These are phyloP conservation scores for Anorthoa munda DNA, from an alignment of 2,888 invertebrate species.

Conservation along the genomic window DNA sequence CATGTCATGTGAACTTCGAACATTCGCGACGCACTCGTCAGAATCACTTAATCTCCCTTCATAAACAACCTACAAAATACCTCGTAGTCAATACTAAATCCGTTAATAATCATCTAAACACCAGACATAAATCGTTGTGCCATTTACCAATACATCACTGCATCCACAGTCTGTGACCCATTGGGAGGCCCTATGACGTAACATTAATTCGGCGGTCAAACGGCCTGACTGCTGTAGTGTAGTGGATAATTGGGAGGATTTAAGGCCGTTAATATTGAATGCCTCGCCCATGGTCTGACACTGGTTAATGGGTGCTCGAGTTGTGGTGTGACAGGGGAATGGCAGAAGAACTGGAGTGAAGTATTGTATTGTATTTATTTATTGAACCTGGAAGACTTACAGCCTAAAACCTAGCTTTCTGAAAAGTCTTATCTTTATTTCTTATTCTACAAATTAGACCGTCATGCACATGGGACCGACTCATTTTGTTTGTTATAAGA, in stretches of 20 bases:
- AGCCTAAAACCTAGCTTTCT: no score
- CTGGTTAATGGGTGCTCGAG: conserved; percentile 51
- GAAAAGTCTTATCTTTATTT: no score
- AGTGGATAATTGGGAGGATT: conserved; percentile 64
- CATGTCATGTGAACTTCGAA: no score
- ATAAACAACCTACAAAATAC: no score
- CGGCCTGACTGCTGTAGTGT: conserved; percentile 48
- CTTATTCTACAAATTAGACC: no score
- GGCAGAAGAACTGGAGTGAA: conserved; percentile 21
- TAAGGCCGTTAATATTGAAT: conserved; percentile 66
- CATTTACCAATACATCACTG: conserved; percentile 25
- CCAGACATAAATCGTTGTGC: not conserved
- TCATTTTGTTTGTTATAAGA: no score
- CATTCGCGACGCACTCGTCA: no score
- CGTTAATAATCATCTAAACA: not conserved
- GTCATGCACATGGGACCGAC: no score
- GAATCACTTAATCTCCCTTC: not conserved
- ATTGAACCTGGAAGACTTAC: no score
- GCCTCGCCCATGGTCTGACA: conserved; percentile 48
- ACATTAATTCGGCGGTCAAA: conserved; percentile 61
- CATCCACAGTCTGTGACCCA: conserved; percentile 21
- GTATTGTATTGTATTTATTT: no score
- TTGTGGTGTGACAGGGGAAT: not conserved
- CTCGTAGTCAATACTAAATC: not conserved
- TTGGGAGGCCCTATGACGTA: conserved; percentile 32